A percentile compares a stretch with the other conserved stretches of the same genome.
Evolutionary conservation across 1,140 invertebrate species (phyloP).

Genomic region (Aphis craccivora): DNA sequence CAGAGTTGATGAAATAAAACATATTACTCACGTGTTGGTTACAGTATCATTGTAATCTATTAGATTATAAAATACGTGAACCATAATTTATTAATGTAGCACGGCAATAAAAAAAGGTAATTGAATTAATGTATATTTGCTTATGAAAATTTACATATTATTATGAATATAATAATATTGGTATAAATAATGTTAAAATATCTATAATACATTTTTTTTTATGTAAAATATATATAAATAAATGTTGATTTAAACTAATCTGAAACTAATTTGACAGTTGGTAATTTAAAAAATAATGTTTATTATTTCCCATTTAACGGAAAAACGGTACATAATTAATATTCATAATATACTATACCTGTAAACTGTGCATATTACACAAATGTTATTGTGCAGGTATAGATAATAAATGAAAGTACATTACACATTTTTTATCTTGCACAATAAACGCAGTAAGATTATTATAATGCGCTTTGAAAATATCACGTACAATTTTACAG

Average conservation of each 20-base stretch:
- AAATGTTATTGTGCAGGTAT: background rate
- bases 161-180: slow-evolving; percentile 21
- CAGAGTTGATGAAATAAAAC: background rate
- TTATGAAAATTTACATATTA: background rate
- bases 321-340: background rate
- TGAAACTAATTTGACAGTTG: slow-evolving; percentile 16
- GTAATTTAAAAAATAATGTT: background rate
- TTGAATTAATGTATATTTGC: slow-evolving; percentile 21
- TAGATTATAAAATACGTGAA: background rate
- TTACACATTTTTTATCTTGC: background rate
- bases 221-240: background rate
- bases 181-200: background rate
- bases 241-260: background rate
- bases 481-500: background rate
- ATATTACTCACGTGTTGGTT: background rate
- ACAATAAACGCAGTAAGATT: background rate
- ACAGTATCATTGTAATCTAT: background rate
- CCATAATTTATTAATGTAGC: background rate
- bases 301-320: background rate
- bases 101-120: background rate
- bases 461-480: background rate
- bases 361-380: too few species aligned
- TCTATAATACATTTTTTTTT: background rate
- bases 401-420: slow-evolving; percentile 2
- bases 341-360: background rate